These are phyloP conservation scores for Zygothrica quintamaculata DNA, from an alignment of 2,888 invertebrate species.

Conservation along the genomic window DNA sequence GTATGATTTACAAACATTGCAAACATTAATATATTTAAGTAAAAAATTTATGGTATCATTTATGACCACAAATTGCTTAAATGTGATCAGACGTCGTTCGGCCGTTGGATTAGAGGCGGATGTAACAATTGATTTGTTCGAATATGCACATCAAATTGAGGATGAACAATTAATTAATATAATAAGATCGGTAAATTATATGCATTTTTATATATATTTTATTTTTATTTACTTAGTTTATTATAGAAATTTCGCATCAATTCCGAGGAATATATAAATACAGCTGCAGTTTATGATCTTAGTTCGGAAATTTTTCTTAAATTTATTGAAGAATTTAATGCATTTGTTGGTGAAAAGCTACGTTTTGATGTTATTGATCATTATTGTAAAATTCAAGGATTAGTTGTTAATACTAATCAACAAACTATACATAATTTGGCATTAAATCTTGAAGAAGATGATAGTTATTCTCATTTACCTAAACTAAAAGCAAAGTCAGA, in stretches of 20 bases:
- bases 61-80: slow-evolving; percentile 43
- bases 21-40: slow-evolving; percentile 52
- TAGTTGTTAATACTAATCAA: not conserved
- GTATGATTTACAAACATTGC: slow-evolving; percentile 41
- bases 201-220: not conserved
- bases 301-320: slow-evolving; percentile 41
- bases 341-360: slow-evolving; percentile 11
- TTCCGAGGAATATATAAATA: slow-evolving; percentile 11
- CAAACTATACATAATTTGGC: too few species aligned
- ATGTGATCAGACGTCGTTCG: slow-evolving; percentile 24
- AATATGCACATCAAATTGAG: slow-evolving; percentile 50
- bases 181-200: slow-evolving; percentile 30
- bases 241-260: slow-evolving; percentile 23
- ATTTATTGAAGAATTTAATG: slow-evolving; percentile 31
- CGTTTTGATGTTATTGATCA: slow-evolving; percentile 47
- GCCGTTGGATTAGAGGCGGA: slow-evolving; percentile 20
- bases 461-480: not conserved
- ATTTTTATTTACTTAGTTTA: too few species aligned
- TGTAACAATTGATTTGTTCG: slow-evolving; percentile 42
- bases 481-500: slow-evolving; percentile 1
- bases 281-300: slow-evolving; percentile 39
- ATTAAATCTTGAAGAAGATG: not conserved
- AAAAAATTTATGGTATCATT: slow-evolving; percentile 54
- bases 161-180: slow-evolving; percentile 23
- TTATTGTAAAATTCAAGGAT: slow-evolving; percentile 43